Conservation (phyloP, 2,113 vertebrate species). For the Callithrix jacchus region DNA sequence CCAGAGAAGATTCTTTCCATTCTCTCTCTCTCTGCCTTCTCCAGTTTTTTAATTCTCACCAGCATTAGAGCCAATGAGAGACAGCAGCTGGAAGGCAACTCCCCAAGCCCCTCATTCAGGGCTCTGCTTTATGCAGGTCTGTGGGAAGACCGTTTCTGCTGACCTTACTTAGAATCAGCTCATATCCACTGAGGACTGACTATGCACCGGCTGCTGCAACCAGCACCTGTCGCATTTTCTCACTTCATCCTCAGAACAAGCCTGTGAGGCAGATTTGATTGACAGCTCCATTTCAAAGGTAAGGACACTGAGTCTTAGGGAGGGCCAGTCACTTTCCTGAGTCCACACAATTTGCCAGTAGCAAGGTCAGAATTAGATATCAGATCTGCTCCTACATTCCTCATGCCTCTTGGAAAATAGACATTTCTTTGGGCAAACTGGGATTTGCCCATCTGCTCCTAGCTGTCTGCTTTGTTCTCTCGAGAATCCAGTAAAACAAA, state of each 20-base stretch:
- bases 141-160: not conserved
- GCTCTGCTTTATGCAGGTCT: not conserved
- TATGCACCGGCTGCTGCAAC: rapidly evolving
- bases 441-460: slow-evolving; percentile 1
- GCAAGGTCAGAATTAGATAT: not conserved
- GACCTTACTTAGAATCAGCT: not conserved
- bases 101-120: not conserved
- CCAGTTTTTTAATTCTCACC: not conserved
- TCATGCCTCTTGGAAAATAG: not conserved
- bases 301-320: not conserved
- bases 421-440: not conserved
- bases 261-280: not conserved
- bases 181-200: not conserved
- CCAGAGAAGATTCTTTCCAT: not conserved
- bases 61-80: not conserved
- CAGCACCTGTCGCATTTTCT: not conserved
- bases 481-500: slow-evolving; percentile 48
- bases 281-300: not conserved
- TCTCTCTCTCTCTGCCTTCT: not conserved
- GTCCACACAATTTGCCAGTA: not conserved
- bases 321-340: not conserved
- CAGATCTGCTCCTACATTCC: not conserved
- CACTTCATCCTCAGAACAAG: not conserved
- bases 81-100: not conserved
- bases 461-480: slow-evolving; percentile 4